A percentile compares a stretch with the other conserved stretches of the same genome.
phyloP scores from a whole-genome alignment of 35 echinoderm and acorn worm species.

The Ophiothrix spiculata region DNA sequence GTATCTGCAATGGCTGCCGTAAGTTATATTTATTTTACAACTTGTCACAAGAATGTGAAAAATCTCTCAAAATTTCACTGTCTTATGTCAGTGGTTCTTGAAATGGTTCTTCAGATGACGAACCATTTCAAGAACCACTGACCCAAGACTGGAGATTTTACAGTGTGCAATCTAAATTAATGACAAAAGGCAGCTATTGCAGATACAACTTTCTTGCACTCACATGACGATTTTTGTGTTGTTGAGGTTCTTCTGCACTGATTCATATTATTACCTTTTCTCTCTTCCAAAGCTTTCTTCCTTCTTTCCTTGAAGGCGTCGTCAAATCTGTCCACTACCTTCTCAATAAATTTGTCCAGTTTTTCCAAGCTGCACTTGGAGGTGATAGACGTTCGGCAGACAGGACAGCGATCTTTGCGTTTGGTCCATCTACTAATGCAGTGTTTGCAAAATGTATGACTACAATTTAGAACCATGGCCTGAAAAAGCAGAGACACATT shows the following conservation, averaged over 20 bases:
- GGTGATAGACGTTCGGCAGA: slow-evolving; percentile 19
- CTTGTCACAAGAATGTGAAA: no score
- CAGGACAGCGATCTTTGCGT: slow-evolving; percentile 18
- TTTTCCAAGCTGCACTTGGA: not conserved
- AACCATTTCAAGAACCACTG: no score
- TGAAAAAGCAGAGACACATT: no score
- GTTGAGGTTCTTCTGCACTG: no score
- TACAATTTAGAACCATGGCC: slow-evolving; percentile 27
- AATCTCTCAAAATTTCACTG: no score
- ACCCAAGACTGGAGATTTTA: not conserved
- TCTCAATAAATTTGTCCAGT: slow-evolving; percentile 8
- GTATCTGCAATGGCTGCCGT: no score
- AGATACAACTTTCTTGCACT: no score
- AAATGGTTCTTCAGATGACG: no score
- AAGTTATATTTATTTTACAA: no score
- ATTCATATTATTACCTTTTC: no score
- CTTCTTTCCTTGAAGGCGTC: slow-evolving; percentile 8
- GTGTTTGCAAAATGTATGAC: slow-evolving; percentile 30
- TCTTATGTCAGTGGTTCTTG: not conserved
- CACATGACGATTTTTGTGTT: no score
- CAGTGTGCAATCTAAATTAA: not conserved
- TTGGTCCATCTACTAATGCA: slow-evolving; percentile 31
- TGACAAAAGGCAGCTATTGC: not conserved
- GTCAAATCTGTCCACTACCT: slow-evolving; percentile 3
- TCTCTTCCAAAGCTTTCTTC: not conserved